Base-by-base conservation (phyloP, 92 coral and sea anemone genomes). In the Chrysogorgia sp. region DNA sequence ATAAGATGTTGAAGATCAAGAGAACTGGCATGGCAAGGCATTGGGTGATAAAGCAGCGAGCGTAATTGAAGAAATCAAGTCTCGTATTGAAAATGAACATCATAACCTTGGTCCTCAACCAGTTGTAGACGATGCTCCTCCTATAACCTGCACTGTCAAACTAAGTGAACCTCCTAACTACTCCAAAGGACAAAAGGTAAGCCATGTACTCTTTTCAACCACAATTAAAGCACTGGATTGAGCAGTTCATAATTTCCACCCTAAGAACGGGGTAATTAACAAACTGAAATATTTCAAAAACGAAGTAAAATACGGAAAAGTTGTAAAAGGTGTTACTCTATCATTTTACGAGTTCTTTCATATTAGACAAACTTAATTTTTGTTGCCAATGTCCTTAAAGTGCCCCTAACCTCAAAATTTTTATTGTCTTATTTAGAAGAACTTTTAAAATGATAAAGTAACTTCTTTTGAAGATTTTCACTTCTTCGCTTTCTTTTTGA, bases 81-180 rank as follows among this genome's bases (percentile, higher is more conserved):
- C 78, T 0, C 84, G 75, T 30, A 83, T 94, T 34, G 32, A 85
- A 45, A 75, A 75, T 41, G 40, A 37, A 14, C 77, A 74, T 1
- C 86, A 78, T 67, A 82, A 76, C 26, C 81, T 94, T 13, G 87
- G 89, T 31, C 98, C 97, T 9, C 90, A 84, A 60, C 72, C 93
- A 13, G 98, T 91, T 0, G 79, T 80, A 23, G 88, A 89, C 30
- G 91, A 83, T 85, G 98, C 87, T 15, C 90, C 94, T 14, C 30
- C 80, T 0, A 41, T 94, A 32, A 59, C 67, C 25, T 74, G 6
- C 0, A 20, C 53, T 0, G 81, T 90, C 0, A 87, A 87, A 74
- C 81, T 96, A 12, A 89, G 92, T 0, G 86, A 90, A 64, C 99
- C 99, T 57, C 99, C 99, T 8, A 96, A 71, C 72, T 96, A 96